Base-by-base conservation (phyloP, 2,888 invertebrate species). In the Nemotelus pantherinus region DNA sequence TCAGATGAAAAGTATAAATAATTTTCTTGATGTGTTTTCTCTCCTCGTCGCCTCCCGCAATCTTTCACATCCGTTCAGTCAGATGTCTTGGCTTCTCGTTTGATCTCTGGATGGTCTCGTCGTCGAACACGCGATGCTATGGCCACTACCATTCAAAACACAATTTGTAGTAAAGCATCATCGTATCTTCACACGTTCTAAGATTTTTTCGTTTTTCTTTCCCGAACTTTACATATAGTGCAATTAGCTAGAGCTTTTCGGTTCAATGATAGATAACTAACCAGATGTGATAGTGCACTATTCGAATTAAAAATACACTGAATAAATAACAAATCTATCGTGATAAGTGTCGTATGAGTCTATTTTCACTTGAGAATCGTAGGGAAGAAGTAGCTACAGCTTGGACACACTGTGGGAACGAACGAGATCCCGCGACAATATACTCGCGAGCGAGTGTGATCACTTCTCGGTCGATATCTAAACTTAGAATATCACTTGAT, bases 221-320 rank as follows among this genome's bases (percentile, higher is more conserved):
- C 39, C 43, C 43, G 10, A 44, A 55, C 41, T 45, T 50, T 63
- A 39, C 50, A 58, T 58, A 44, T 47, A 41, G 63, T 47, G 63
- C 39, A 74, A 74, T 74, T 74, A 74, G 74, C 74, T 74, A 45
- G 7, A 74, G 48, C 57, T 60, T 60, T 48, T 74, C 60, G 74
- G 74, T 74, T 74, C 74, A 74, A 74, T 63, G 60, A 74, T 72
- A 72, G 72, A 72, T 74, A 74, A 74, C 72, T 55, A 55, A 25
- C 25, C 70, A 70, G 55, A 47, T 70, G 50, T 39, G 53, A 25
- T 55, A 55, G 41, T 55, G 43, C 70, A 53, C 70, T 70, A 9
- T 70, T 39, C 9, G 10, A 63, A 53, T 39, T 25, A 55, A 70
- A 70, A 67, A 57, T 48, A 64, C 64, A 50, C n/a, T 43, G 25